Base-by-base conservation (phyloP, 2,888 invertebrate genomes). In the Bombylius discolor region DNA sequence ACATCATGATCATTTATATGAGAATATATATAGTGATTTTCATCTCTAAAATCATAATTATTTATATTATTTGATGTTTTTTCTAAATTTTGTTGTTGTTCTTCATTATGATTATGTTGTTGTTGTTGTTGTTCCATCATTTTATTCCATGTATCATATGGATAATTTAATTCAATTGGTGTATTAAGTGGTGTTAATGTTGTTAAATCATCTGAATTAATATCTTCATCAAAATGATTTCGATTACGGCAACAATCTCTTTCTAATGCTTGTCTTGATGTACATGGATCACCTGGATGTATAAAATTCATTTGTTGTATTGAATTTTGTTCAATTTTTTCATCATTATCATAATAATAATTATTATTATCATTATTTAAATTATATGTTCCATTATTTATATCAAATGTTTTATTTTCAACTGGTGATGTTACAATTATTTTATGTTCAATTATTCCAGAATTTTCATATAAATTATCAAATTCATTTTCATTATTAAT, bases 161-260 rank as follows among this genome's bases (percentile, higher is more conserved):
- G 56, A 53, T 63, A 64, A 46, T 62, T 63, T 44, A 63, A 53
- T 49, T 64, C 64, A 31, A 61, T 63, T 32, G 64, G 64, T 32
- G 64, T 64, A 56, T 64, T 64, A 11, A 64, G 60, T 23, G 64
- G 64, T 11, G 64, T 64, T 12, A 63, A 53, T 32, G 63, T 64
- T 32, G 62, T 62, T 50, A 63, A 51, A 52, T 64, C 64, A 51
- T 62, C 63, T 4, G 62, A 63, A 48, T 55, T 58, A 5, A 52
- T 46, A 48, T 63, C 63, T 9, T 64, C 64, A 53, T 33, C 14
- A 36, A 46, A 33, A 3, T 8, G 7, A 36, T 36, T 1, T 5
- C 11, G 13, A 45, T 14, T 45, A 14, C 5, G 6, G 33, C 48
- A 31, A 36, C 47, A 50, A 53, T 60, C 60, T n/a, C 60, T 44